Conservation (phyloP, 2,113 vertebrate genomes). For the Triplophysa siluroides region DNA sequence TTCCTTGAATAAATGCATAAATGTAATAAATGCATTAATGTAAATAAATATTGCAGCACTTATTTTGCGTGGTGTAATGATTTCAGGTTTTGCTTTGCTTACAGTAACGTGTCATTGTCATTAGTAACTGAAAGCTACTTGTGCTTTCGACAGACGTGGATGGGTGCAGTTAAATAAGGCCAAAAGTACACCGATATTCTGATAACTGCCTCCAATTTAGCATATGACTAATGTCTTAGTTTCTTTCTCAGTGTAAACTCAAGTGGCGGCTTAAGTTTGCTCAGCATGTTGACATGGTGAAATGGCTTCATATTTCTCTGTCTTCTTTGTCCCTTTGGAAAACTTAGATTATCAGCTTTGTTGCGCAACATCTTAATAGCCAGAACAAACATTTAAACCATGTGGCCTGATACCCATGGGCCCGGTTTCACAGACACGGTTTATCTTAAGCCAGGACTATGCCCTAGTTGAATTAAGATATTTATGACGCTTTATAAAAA, state of each 20-base stretch:
- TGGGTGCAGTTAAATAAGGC: not conserved
- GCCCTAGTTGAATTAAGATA: too few species aligned
- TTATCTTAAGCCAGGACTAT: too few species aligned
- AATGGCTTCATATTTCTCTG: slow-evolving; percentile 13
- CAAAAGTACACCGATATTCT: not conserved
- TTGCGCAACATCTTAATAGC: not conserved
- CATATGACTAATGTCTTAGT: not conserved
- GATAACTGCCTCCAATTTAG: not conserved
- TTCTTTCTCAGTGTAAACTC: not conserved
- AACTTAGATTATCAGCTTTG: not conserved
- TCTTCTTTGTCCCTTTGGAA: not conserved
- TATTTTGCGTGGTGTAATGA: too few species aligned
- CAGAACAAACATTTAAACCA: not conserved
- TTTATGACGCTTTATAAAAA: too few species aligned
- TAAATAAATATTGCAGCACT: slow-evolving; percentile 25
- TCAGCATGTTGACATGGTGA: not conserved
- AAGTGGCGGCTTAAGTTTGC: not conserved
- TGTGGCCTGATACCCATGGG: not conserved
- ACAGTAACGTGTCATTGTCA: not conserved
- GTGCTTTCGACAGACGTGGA: not conserved
- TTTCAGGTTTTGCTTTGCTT: too few species aligned
- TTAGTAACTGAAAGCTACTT: not conserved
- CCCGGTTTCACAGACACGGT: too few species aligned
- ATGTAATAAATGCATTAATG: too few species aligned
- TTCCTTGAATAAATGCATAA: not conserved